phyloP scores from a whole-genome alignment of 2,888 invertebrate species.

The Anthophora plumipes region DNA sequence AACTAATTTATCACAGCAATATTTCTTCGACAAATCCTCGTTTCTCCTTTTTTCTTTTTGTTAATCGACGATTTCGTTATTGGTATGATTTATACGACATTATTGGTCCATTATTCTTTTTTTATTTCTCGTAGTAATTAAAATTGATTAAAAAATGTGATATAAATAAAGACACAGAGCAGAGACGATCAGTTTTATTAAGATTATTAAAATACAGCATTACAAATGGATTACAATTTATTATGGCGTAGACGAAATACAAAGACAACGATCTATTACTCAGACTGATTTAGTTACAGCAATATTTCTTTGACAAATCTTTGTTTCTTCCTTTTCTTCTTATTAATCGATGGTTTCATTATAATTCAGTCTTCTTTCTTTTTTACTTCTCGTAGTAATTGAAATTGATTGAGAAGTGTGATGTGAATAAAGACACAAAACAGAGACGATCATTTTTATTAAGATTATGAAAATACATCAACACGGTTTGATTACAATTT shows the following conservation, averaged over 20 bases:
- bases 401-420: too few species aligned
- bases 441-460: not conserved
- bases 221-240: conserved; percentile 2
- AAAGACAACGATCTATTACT: conserved; percentile 19
- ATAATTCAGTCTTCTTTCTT: not conserved
- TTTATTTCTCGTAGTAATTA: not conserved
- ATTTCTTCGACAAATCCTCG: not conserved
- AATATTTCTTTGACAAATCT: not conserved
- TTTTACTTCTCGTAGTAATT: not conserved
- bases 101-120: not conserved
- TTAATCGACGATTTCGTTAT: too few species aligned
- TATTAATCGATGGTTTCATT: not conserved
- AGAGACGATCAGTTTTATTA: not conserved
- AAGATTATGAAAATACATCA: not conserved
- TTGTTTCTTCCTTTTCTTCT: not conserved
- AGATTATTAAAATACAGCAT: not conserved
- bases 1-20: not conserved
- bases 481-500: not conserved
- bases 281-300: not conserved
- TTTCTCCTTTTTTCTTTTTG: not conserved
- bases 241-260: conserved; percentile 7
- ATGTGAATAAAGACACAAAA: too few species aligned
- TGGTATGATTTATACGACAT: too few species aligned
- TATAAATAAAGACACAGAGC: not conserved
- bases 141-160: too few species aligned